Conservation (phyloP, 2,113 vertebrate genomes). For the Podarcis raffonei region DNA sequence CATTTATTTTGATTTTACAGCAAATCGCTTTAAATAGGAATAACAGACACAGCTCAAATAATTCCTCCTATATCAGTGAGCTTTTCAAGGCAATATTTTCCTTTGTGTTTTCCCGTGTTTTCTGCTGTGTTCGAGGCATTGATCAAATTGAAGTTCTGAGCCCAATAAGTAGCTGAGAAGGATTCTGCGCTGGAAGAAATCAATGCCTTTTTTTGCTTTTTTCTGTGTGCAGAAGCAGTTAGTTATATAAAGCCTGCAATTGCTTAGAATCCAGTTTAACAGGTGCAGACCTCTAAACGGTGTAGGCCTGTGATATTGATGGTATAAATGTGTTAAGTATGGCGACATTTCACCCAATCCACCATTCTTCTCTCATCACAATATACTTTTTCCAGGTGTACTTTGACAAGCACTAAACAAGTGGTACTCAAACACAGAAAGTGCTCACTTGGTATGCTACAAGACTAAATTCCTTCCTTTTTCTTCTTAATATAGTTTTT, state of each 20-base stretch:
- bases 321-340: not conserved
- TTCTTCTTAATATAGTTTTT: not conserved
- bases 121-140: constrained; percentile 25
- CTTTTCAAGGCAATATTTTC: constrained; percentile 41
- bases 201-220: not conserved
- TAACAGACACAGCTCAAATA: constrained; percentile 51
- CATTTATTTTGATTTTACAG: constrained; percentile 67
- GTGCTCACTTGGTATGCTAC: not conserved
- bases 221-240: constrained; percentile 1
- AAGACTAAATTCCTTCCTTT: not conserved
- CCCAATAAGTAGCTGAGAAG: constrained; percentile 38
- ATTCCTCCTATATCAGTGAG: constrained; percentile 24
- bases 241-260: not conserved
- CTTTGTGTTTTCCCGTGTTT: constrained; percentile 20
- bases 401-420: not conserved
- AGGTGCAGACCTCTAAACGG: not conserved
- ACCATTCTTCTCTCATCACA: not conserved
- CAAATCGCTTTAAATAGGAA: constrained; percentile 53
- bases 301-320: not conserved
- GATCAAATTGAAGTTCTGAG: constrained; percentile 31
- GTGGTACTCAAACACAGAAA: not conserved
- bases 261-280: not conserved
- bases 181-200: constrained; percentile 8
- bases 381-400: not conserved
- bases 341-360: not conserved